Percentiles rank a stretch among this genome's conserved stretches.
phyloP scores from a whole-genome alignment of 2,888 invertebrate genomes.

The Synanthedon myopaeformis region DNA sequence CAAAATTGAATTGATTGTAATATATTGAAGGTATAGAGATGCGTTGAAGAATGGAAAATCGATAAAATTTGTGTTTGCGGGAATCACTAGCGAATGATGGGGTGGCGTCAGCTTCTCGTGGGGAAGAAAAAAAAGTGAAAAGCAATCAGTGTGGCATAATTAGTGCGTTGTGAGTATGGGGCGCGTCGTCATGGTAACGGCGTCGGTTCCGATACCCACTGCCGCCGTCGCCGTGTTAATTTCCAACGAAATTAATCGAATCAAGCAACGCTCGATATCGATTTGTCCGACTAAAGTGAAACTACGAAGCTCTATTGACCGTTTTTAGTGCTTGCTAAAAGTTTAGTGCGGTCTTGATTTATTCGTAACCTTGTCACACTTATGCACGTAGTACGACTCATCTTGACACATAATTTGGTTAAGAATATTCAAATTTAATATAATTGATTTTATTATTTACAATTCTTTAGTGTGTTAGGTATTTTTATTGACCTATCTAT shows the following conservation, averaged over 20 bases:
- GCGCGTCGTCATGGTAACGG: slow-evolving; percentile 60
- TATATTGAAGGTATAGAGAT: too few relatives aligned
- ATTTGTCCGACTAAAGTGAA: slow-evolving; percentile 41
- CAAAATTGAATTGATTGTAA: too few relatives aligned
- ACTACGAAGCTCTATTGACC: slow-evolving; percentile 2
- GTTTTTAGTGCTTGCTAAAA: not conserved
- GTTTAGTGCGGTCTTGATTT: not conserved
- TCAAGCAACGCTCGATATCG: slow-evolving; percentile 51
- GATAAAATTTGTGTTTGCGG: slow-evolving; percentile 4
- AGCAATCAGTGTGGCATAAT: slow-evolving; percentile 71
- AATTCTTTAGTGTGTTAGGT: too few relatives aligned
- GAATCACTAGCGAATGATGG: slow-evolving; percentile 47
- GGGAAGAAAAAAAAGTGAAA: slow-evolving; percentile 65
- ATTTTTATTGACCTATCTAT: too few relatives aligned
- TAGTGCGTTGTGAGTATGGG: slow-evolving; percentile 69
- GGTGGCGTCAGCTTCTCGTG: slow-evolving; percentile 63
- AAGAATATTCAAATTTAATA: too few relatives aligned
- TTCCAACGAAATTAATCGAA: slow-evolving; percentile 65
- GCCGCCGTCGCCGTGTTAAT: slow-evolving; percentile 62
- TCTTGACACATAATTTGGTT: too few relatives aligned
- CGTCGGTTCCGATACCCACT: slow-evolving; percentile 57
- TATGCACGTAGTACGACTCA: too few relatives aligned
- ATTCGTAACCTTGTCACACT: too few relatives aligned
- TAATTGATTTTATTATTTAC: too few relatives aligned
- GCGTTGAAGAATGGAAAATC: not conserved